Base-by-base conservation (phyloP, 2,113 vertebrate species). In the Dissostichus mawsoni region DNA sequence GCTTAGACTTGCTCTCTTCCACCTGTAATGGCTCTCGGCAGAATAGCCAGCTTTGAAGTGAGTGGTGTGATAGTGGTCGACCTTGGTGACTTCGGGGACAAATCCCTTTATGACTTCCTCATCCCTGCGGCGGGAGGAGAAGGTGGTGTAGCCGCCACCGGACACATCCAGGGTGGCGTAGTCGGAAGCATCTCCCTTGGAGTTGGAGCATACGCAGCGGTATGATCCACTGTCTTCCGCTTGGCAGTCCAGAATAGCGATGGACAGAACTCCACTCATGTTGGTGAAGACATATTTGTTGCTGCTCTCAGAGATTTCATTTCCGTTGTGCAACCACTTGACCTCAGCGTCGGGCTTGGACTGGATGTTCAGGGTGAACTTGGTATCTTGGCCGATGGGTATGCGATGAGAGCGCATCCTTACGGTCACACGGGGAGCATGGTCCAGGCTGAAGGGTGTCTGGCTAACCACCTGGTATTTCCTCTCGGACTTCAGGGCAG, bases 321-420 rank as follows among this genome's bases (percentile, higher is more conserved):
- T 78, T 41, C 96, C 97, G 7, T 99, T 99, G 74, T 99, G 98
- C 84, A 96, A 97, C 98, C 98, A 99, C 48, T 93, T 94, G 12
- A 99, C 90, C 25, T 98, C 96, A 0, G 97, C 96, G 2, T 96
- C 97, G 83, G 98, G 98, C 88, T 98, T 99, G 57, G 97, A 95
- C 23, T 99, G 98, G 51, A 99, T 96, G 10, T 99, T 99, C 44
- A 99, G 83, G 72, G 98, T 99, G 76, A 99, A 99, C 86, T 95
- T 96, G 4, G 98, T 99, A 45, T 96, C 97, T 72, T 98, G 97
- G 78, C 97, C 96, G 76, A 94, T 87, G 0, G 98, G 98, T 4
- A 99, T 95, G 64, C 97, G 96, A 83, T 99, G 98, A 73, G 98
- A 99, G 18, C 97, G 97, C 97, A 99, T 99, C 91, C 98, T 96